A percentile compares a stretch with the other conserved stretches of the same genome.
Conservation (phyloP, 2,113 vertebrate species). For the Capricornis sumatraensis region DNA sequence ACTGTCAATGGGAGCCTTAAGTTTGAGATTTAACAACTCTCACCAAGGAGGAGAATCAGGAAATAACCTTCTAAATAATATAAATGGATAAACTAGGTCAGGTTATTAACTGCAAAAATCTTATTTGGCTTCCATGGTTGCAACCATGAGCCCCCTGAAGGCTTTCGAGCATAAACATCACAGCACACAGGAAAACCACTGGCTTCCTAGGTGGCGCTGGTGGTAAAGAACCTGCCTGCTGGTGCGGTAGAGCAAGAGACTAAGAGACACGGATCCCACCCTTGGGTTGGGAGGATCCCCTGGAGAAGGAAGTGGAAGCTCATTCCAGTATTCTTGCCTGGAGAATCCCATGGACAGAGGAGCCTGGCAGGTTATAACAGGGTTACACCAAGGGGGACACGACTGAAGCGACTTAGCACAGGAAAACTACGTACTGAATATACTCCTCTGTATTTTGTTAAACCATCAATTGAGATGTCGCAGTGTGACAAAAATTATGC, state of each 20-base stretch:
- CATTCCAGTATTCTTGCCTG: not conserved
- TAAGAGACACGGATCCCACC: rapidly evolving
- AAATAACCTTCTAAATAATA: not conserved
- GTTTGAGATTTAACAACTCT: not conserved
- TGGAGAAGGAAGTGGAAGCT: not conserved
- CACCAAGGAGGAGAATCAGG: not conserved
- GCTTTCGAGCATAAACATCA: not conserved
- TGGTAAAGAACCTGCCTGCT: not conserved
- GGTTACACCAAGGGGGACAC: not conserved
- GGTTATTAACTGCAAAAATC: not conserved
- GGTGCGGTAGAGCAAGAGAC: rapidly evolving
- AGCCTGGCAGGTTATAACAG: not conserved
- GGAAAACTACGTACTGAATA: not conserved
- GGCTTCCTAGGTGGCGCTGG: not conserved
- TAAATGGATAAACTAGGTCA: not conserved
- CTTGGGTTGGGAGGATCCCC: not conserved
- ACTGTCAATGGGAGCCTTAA: not conserved
- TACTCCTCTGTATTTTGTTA: not conserved
- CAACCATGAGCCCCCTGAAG: not conserved
- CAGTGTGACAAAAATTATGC: not conserved
- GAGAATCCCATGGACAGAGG: not conserved
- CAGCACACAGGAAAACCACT: not conserved
- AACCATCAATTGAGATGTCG: not conserved
- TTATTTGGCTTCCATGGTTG: not conserved
- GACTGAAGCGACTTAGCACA: not conserved